Conservation (phyloP, 2,113 vertebrate genomes). For the Tauraco erythrolophus region DNA sequence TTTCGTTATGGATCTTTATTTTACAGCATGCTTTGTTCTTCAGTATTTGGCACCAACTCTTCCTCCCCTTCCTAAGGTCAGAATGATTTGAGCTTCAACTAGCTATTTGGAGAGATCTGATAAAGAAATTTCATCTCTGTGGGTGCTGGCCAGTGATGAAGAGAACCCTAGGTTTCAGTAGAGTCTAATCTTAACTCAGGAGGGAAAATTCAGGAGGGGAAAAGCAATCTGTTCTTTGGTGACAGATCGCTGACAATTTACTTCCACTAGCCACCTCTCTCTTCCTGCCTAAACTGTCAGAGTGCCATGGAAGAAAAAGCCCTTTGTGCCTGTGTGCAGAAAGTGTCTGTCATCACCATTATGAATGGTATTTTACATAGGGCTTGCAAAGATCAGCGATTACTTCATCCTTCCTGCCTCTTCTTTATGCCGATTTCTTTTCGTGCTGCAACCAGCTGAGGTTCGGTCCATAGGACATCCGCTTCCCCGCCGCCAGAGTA, state of each 20-base stretch:
- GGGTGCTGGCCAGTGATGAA: slow-evolving; percentile 28
- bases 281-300: slow-evolving; percentile 64
- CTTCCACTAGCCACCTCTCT: slow-evolving; percentile 56
- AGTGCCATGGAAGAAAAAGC: slow-evolving; percentile 51
- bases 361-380: slow-evolving; percentile 66
- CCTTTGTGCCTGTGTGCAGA: slow-evolving; percentile 51
- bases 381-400: slow-evolving; percentile 49
- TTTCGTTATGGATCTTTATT: slow-evolving; percentile 30
- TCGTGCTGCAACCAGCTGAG: not conserved
- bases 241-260: slow-evolving; percentile 63
- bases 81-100: slow-evolving; percentile 37
- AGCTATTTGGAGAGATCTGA: slow-evolving; percentile 50
- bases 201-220: slow-evolving; percentile 25
- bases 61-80: slow-evolving; percentile 7
- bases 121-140: slow-evolving; percentile 55
- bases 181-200: slow-evolving; percentile 42
- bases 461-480: not conserved
- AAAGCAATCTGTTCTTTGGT: slow-evolving; percentile 28
- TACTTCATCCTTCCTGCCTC: slow-evolving; percentile 66
- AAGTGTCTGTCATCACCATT: slow-evolving; percentile 52
- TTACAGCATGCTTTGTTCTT: not conserved
- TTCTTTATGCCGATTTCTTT: not conserved
- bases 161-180: slow-evolving; percentile 27
- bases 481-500: not conserved
- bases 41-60: not conserved